Percentiles rank a stretch among this genome's conserved stretches.
Evolutionary conservation across 2,888 invertebrate species (phyloP).

Genomic region (Malachius bipustulatus): DNA sequence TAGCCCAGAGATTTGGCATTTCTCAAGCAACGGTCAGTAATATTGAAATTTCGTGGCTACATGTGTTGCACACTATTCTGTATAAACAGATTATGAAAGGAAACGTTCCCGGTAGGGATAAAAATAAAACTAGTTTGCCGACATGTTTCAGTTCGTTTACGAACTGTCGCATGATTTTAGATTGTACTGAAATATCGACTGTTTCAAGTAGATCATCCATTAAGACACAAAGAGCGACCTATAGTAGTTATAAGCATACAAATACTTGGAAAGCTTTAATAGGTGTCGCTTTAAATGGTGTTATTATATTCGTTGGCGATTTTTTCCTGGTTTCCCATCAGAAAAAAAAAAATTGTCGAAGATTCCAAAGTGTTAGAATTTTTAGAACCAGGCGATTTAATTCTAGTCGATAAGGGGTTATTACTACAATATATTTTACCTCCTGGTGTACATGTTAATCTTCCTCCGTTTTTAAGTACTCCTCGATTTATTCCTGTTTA

Average conservation of each 20-base stretch:
- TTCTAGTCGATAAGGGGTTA: slow-evolving; percentile 22
- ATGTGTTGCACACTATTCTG: too few species aligned
- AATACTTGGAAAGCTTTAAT: too few species aligned
- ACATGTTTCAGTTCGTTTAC: slow-evolving; percentile 10
- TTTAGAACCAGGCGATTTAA: slow-evolving; percentile 20
- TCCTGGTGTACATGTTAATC: slow-evolving; percentile 19
- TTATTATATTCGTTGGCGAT: slow-evolving; percentile 7
- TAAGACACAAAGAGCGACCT: background rate
- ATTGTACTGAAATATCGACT: slow-evolving; percentile 10
- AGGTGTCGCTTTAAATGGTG: slow-evolving; percentile 11
- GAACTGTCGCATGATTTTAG: slow-evolving; percentile 8
- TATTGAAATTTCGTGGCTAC: too few species aligned
- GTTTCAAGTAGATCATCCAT: background rate
- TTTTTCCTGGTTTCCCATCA: too few species aligned
- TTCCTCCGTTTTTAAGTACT: slow-evolving; percentile 19
- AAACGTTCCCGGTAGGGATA: too few species aligned
- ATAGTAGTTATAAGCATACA: slow-evolving; percentile 7
- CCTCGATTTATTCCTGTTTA: slow-evolving; percentile 18
- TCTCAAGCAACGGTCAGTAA: too few species aligned
- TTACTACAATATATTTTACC: slow-evolving; percentile 20
- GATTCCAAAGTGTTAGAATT: slow-evolving; percentile 16
- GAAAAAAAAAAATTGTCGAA: too few species aligned
- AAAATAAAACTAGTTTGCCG: too few species aligned
- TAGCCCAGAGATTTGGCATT: too few species aligned
- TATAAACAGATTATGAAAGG: too few species aligned